Base-by-base conservation (phyloP, 2,113 vertebrate genomes). In the Notarius lentiginosus region DNA sequence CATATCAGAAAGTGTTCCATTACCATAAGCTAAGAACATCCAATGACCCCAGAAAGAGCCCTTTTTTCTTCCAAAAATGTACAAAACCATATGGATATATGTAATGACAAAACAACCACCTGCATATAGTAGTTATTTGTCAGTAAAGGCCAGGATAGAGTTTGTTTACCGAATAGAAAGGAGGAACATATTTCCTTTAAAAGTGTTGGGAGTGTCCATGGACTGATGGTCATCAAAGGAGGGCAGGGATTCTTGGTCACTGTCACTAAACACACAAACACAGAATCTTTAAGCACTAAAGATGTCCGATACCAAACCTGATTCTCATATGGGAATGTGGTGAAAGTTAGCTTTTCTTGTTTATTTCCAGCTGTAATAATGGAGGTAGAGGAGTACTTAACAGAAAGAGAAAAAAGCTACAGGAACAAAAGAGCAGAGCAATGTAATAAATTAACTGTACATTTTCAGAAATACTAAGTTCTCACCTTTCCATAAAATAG, bases 181-280 rank as follows among this genome's bases (percentile, higher is more conserved):
- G 24, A 68, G 34, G 22, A 68, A 55, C 24, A 8, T 2, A 68
- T 68, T 53, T 53, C 47, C 82, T 68, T 30, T 51, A 84, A 84
- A 70, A 34, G 65, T 84, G 65, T 68, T 72, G 8, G 82, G 82
- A 55, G 82, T 34, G 82, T 72, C 66, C 65, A 84, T 84, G 65
- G 82, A 84, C 15, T 72, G 82, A 55, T 34, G 47, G n/a, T 83
- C 82, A 56, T 83, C 82, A 83, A 65, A 70, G 6, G 51, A 70
- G n/a, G 17, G 4, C 49, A 70, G 82, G 17, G 65, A 83, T 56
- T 34, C 51, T 34, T 83, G 24, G 12, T 68, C 49, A 55, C n/a
- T 68, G 47, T 34, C 65, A 70, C 18, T 70, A 56, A 56, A 70
- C 82, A 68, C 7, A 83, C 24, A 83, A 30, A 27, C 8, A 70